Evolutionary conservation across 2,113 vertebrate species (phyloP), one percentile per base, ranked within the genome.

Genomic region (Trachemys scripta): DNA sequence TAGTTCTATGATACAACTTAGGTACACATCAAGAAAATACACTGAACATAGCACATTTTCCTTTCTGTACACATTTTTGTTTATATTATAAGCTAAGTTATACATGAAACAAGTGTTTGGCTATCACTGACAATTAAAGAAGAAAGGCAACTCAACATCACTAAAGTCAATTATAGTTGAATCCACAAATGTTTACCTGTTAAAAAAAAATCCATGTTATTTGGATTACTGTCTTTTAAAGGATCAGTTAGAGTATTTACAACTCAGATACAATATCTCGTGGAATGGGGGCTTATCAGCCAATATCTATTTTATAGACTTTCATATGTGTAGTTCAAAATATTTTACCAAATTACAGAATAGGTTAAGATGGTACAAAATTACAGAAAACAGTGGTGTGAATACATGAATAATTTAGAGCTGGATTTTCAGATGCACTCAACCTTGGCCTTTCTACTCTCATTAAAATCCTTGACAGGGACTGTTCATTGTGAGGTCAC

Each of bases 51-150:
- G 79, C 76, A 57, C 35, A 83, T 59, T 86, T 79, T 76, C 38
- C 75, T 97, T 98, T 96, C 85, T 93, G 31, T 93, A 79, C 84
- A 13, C 27, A 65, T 85, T 95, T 84, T 80, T 96, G 47, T 92
- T 96, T 80, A 24, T 86, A 29, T 85, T 96, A 80, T 86, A 94
- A 96, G 87, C 62, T 90, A 25, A 92, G 42, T 47, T 51, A n/a
- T 3, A 89, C 82, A 90, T 7, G 87, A 85, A 96, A 92, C 83
- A 97, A 84, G 42, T 92, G 81, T 89, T 97, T 95, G 92, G 76
- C 84, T 95, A 92, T 92, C 93, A 87, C 45, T 10, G 13, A 90
- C 86, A 92, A 95, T 29, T 80, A 90, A 85, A 86, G 79, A 85
- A 45, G 10, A 13, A 25, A 47, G 1, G 10, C 45, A 69, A 84